Evolutionary conservation across 1,140 invertebrate species (phyloP).

Genomic region (Ips typographus): DNA sequence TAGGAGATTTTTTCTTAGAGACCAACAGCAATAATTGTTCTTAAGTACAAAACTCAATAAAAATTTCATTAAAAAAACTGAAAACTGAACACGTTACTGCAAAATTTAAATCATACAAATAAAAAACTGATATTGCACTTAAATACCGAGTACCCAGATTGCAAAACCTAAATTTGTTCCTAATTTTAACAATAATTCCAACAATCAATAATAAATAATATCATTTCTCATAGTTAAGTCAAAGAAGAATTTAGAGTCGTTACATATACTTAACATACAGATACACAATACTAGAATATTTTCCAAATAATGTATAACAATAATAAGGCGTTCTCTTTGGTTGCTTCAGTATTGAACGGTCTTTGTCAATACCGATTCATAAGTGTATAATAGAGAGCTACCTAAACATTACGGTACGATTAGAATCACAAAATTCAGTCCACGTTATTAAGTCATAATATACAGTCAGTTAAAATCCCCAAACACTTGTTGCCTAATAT

Average conservation of each 20-base stretch:
- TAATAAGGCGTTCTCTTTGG: slow-evolving; percentile 10
- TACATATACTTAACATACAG: not conserved
- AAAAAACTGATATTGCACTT: not conserved
- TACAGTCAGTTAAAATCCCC: slow-evolving; percentile 12
- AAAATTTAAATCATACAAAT: too few species aligned
- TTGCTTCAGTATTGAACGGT: not conserved
- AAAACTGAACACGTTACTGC: too few species aligned
- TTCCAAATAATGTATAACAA: not conserved
- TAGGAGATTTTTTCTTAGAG: not conserved
- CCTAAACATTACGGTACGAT: slow-evolving; percentile 23
- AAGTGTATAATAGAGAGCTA: slow-evolving; percentile 21
- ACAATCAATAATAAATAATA: not conserved
- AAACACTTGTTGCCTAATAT: slow-evolving; percentile 14
- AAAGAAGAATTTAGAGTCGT: not conserved
- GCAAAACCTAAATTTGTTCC: not conserved
- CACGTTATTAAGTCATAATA: slow-evolving; percentile 1
- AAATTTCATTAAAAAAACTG: not conserved
- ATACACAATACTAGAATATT: slow-evolving; percentile 5
- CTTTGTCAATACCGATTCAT: not conserved
- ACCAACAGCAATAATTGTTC: slow-evolving; percentile 2
- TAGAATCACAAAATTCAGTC: slow-evolving; percentile 36
- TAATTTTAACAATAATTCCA: not conserved
- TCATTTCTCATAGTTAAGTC: not conserved
- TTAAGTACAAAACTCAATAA: not conserved
- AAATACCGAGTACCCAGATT: not conserved